These are phyloP conservation scores for Gasterosteus nipponicus DNA, from an alignment of 2,113 vertebrate genomes.

Conservation along the genomic window DNA sequence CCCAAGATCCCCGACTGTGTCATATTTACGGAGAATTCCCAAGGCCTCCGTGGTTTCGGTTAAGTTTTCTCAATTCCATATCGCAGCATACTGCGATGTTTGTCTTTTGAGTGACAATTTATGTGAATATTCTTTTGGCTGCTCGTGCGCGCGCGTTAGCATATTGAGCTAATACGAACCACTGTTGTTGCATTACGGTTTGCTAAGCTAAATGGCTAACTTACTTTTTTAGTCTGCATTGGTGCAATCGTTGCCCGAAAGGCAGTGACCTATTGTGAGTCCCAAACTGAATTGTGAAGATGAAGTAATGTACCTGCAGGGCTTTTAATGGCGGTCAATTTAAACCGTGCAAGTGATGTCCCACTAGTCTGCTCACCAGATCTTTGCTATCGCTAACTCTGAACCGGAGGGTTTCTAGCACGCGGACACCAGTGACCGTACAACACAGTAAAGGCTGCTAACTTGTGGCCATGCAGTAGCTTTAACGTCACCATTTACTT, in stretches of 20 bases:
- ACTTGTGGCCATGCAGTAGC: background rate
- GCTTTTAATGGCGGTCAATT: background rate
- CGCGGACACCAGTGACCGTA: constrained; percentile 25
- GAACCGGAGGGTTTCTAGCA: constrained; percentile 20
- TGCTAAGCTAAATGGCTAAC: constrained; percentile 52
- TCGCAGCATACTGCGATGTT: background rate
- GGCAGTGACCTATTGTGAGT: background rate
- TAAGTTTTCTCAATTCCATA: background rate
- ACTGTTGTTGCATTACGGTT: constrained; percentile 30
- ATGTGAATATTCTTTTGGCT: background rate
- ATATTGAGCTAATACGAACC: constrained; percentile 37
- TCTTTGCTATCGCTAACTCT: constrained; percentile 24
- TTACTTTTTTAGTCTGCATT: background rate
- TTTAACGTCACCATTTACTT: background rate
- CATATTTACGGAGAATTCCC: constrained; percentile 18
- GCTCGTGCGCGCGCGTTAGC: constrained; percentile 59
- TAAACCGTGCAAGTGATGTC: background rate
- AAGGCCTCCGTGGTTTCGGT: background rate
- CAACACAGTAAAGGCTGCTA: constrained; percentile 10
- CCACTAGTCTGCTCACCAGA: background rate
- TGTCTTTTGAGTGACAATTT: background rate
- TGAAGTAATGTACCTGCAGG: background rate
- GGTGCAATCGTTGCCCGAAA: background rate
- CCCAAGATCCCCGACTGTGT: constrained; percentile 66
- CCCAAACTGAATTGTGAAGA: background rate